Percentiles rank a stretch among this genome's conserved stretches.
phyloP scores from a whole-genome alignment of 2,113 vertebrate species.

The Eublepharis macularius region DNA sequence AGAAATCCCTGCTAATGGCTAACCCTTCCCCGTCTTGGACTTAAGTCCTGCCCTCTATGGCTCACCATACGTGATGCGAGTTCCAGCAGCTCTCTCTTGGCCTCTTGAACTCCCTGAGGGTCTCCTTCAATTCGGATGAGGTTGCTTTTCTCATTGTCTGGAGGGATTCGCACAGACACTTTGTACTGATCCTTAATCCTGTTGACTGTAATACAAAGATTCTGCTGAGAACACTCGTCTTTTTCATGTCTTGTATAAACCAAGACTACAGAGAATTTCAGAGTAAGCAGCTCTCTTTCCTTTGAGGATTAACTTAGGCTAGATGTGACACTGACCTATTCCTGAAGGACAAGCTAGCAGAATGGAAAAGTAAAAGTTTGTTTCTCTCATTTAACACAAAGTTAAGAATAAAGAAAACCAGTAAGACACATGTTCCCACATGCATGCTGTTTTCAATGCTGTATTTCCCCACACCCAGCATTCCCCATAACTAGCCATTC shows the following conservation, averaged over 20 bases:
- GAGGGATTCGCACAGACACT: slow-evolving; percentile 97
- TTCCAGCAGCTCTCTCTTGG: slow-evolving; percentile 97
- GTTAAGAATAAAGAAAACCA: not conserved
- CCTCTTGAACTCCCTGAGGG: slow-evolving; percentile 96
- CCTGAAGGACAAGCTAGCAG: not conserved
- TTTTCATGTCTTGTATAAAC: slow-evolving; percentile 1
- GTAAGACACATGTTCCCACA: not conserved
- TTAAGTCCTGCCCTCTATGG: not conserved
- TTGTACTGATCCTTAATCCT: slow-evolving; percentile 98
- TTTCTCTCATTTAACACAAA: not conserved
- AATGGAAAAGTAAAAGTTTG: not conserved
- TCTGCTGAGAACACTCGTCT: slow-evolving; percentile 8
- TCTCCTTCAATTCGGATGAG: slow-evolving; percentile 97
- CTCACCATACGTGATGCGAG: slow-evolving; percentile 96
- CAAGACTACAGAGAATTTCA: not conserved
- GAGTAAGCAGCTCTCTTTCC: not conserved
- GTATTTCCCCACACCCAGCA: not conserved
- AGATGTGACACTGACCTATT: not conserved
- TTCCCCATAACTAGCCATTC: not conserved
- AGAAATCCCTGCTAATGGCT: not conserved
- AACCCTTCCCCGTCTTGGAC: not conserved
- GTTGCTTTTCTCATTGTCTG: slow-evolving; percentile 97
- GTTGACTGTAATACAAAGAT: slow-evolving; percentile 83
- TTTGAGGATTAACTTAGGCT: not conserved
- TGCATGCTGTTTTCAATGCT: not conserved